These are phyloP conservation scores for Cephus spinipes DNA, from an alignment of 2,888 invertebrate genomes.

Conservation along the genomic window DNA sequence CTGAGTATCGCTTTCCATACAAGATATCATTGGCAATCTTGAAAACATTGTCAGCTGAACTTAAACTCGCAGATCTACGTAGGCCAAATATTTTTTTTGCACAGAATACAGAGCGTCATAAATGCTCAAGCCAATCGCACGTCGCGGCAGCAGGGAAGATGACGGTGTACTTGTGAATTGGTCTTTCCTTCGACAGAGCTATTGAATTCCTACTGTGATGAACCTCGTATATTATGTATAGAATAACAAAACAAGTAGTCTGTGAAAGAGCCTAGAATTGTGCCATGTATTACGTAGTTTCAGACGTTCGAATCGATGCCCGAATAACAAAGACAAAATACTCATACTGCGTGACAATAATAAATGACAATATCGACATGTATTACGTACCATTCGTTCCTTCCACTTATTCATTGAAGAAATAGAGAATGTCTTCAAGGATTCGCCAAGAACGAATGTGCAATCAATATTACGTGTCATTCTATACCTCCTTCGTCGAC, in stretches of 20 bases:
- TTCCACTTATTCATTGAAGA: not conserved
- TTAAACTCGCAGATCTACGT: too few relatives aligned
- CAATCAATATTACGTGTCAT: not conserved
- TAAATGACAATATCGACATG: not conserved
- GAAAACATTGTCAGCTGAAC: too few relatives aligned
- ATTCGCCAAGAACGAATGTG: not conserved
- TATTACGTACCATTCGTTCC: not conserved
- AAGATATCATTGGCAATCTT: too few relatives aligned
- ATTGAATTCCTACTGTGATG: not conserved
- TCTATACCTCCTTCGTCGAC: not conserved
- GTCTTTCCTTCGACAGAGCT: not conserved
- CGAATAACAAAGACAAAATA: not conserved
- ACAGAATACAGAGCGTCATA: too few relatives aligned
- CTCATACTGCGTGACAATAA: not conserved
- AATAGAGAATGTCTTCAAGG: not conserved
- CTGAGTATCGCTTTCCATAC: too few relatives aligned
- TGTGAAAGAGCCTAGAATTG: not conserved
- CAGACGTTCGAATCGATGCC: not conserved
- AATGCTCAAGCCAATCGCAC: too few relatives aligned
- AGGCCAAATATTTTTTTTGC: too few relatives aligned
- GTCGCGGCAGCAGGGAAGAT: not conserved
- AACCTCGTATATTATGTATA: not conserved
- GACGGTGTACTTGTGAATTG: not conserved
- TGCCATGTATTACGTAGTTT: not conserved
- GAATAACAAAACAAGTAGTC: not conserved